Percentiles rank a stretch among this genome's conserved stretches.
These are phyloP conservation scores for Aspidiotus destructor DNA, from an alignment of 2,888 invertebrate genomes.

Conservation along the genomic window DNA sequence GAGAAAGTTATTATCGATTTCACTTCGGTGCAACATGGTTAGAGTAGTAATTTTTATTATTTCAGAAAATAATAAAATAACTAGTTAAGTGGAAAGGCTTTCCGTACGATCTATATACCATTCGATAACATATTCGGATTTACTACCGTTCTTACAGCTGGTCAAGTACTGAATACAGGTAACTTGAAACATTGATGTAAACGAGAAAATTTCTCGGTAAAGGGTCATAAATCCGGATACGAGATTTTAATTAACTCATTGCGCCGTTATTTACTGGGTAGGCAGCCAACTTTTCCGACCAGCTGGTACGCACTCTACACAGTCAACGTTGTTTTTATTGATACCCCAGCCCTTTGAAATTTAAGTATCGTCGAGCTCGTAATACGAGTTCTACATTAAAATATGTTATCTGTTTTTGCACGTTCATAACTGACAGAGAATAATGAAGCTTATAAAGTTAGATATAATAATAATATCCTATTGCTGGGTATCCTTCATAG, in stretches of 20 bases:
- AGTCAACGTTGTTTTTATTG: conserved; percentile 33
- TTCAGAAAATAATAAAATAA: too few relatives aligned
- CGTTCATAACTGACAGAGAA: conserved; percentile 33
- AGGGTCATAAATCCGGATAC: not conserved
- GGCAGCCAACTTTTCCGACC: conserved; percentile 17
- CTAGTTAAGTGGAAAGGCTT: too few relatives aligned
- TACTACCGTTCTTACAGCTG: too few relatives aligned
- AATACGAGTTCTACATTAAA: conserved; percentile 32
- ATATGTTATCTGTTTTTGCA: conserved; percentile 33
- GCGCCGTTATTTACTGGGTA: not conserved
- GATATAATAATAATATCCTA: conserved; percentile 32
- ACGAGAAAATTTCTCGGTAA: not conserved
- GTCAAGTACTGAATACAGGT: too few relatives aligned
- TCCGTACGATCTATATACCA: too few relatives aligned
- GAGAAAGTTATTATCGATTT: too few relatives aligned
- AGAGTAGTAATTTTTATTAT: too few relatives aligned
- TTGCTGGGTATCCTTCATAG: conserved; percentile 15
- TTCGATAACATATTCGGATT: too few relatives aligned
- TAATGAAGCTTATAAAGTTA: conserved; percentile 33
- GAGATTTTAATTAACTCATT: conserved; percentile 1
- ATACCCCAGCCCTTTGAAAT: conserved; percentile 30
- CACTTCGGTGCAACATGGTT: too few relatives aligned
- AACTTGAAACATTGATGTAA: too few relatives aligned
- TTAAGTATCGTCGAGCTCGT: conserved; percentile 32
- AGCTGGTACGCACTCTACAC: conserved; percentile 24